Conservation (phyloP, 2,113 vertebrate genomes). For the Mesembrinibis cayennensis region DNA sequence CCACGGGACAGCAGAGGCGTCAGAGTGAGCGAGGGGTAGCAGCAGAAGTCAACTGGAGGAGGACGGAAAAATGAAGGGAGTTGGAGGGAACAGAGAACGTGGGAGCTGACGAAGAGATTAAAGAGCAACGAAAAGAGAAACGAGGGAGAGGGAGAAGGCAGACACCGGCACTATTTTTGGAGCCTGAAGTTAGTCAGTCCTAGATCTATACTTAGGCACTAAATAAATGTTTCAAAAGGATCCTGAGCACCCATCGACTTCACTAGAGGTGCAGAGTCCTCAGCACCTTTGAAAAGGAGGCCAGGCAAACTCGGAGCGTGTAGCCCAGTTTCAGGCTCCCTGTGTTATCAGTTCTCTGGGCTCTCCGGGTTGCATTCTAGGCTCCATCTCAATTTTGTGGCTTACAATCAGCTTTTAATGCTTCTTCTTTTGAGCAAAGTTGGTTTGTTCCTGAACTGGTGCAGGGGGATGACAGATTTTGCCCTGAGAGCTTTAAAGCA, state of each 20-base stretch:
- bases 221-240: conserved; percentile 37
- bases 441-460: not conserved
- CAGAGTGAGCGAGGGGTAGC: fast-evolving
- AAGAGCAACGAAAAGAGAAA: not conserved
- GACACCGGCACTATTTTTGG: conserved; percentile 15
- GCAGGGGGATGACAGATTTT: not conserved
- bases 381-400: not conserved
- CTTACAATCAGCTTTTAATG: not conserved
- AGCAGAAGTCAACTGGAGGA: not conserved
- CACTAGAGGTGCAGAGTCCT: not conserved
- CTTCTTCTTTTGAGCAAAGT: not conserved
- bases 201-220: conserved; percentile 41
- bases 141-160: conserved; percentile 14
- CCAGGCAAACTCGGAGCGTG: not conserved
- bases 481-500: not conserved
- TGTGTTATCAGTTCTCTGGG: not conserved
- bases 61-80: not conserved
- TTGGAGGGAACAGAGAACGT: not conserved
- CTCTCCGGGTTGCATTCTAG: not conserved
- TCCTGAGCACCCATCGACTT: not conserved
- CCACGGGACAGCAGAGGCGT: not conserved
- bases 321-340: not conserved
- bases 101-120: not conserved
- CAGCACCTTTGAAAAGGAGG: not conserved
- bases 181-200: conserved; percentile 25